Evolutionary conservation across 2,797 vertebrate genomes (phyloP).

Genomic region (Perodicticus potto): DNA sequence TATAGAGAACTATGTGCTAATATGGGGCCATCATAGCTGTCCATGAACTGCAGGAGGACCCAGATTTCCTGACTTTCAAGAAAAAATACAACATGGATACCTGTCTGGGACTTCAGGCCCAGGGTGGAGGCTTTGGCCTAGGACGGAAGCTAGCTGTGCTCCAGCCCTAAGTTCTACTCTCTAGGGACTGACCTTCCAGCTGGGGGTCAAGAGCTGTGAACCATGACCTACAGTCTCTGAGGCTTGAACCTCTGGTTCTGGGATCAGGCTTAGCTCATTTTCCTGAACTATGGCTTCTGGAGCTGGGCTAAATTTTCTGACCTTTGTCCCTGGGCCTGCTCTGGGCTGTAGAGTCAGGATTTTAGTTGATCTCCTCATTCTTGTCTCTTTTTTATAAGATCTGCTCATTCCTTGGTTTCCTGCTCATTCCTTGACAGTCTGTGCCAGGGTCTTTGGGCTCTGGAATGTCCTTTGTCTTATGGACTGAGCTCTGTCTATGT

Average conservation of each 20-base stretch:
- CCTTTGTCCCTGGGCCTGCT: neutral
- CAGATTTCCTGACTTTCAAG: neutral
- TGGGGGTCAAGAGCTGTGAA: neutral
- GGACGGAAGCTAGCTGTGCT: neutral
- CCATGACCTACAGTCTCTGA: too few species aligned
- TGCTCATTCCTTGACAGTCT: too few species aligned
- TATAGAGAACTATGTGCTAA: neutral
- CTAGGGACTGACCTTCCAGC: neutral
- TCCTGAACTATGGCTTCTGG: neutral
- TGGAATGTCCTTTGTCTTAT: neutral
- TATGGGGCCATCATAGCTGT: too few species aligned
- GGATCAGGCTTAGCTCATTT: neutral
- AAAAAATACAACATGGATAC: neutral
- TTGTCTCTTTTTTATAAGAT: neutral
- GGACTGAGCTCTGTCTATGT: neutral
- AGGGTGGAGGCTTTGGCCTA: neutral
- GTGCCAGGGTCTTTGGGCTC: neutral
- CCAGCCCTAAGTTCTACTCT: too few species aligned
- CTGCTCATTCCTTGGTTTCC: neutral
- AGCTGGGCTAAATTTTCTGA: neutral
- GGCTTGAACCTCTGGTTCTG: neutral
- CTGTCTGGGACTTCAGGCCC: neutral
- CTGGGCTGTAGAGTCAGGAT: neutral
- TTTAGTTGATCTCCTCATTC: neutral
- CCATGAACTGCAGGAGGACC: too few species aligned